These are phyloP conservation scores for Sphaeramia orbicularis DNA, from an alignment of 2,797 vertebrate genomes.

Conservation along the genomic window DNA sequence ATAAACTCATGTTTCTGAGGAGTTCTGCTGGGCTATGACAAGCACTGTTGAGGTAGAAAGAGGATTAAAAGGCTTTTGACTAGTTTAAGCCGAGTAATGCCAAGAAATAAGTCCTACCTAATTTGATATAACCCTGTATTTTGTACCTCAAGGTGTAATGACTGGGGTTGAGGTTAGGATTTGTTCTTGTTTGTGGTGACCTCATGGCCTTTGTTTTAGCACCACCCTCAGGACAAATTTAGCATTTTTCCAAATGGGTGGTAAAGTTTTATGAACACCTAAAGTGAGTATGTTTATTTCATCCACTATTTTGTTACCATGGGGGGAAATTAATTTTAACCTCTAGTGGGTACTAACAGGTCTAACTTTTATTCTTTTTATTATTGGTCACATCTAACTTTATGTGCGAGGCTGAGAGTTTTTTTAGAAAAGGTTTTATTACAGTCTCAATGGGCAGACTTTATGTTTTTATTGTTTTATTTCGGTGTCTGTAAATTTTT, in stretches of 20 bases:
- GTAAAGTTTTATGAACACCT: background rate
- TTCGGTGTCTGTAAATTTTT: background rate
- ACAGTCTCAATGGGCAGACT: background rate
- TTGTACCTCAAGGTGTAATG: too few species aligned
- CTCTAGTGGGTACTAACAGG: background rate
- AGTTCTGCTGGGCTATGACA: too few species aligned
- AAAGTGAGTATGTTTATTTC: slow-evolving; percentile 4
- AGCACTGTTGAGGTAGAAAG: too few species aligned
- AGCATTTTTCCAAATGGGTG: background rate
- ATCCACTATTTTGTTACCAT: background rate
- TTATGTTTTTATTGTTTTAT: slow-evolving; percentile 1
- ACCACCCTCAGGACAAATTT: slow-evolving; percentile 32
- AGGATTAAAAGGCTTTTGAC: too few species aligned
- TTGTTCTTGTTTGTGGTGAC: too few species aligned
- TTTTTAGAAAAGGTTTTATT: background rate
- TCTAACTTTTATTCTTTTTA: background rate
- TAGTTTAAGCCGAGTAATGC: too few species aligned
- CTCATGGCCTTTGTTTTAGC: slow-evolving; percentile 26
- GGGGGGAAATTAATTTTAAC: background rate
- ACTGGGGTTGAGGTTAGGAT: too few species aligned
- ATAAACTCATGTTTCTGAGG: slow-evolving; percentile 18
- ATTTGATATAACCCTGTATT: too few species aligned
- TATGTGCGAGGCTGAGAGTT: background rate
- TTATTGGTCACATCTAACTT: background rate
- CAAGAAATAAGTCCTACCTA: too few species aligned